phyloP scores from a whole-genome alignment of 2,888 invertebrate species.

The Tenthredo mesomela region DNA sequence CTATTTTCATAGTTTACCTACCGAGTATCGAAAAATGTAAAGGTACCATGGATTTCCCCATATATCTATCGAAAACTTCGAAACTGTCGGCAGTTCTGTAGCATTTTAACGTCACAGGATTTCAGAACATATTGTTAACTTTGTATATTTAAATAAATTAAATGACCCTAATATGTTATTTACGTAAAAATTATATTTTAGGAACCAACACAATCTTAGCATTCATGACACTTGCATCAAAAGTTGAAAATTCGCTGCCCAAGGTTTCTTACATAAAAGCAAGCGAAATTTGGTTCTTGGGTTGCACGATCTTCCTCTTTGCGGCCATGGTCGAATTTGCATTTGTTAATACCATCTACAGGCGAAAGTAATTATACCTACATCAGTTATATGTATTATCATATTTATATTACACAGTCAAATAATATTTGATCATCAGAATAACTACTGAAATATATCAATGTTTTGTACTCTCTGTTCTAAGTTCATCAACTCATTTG shows the following conservation, averaged over 20 bases:
- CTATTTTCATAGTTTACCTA: no score
- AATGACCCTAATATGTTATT: background rate
- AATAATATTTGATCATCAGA: background rate
- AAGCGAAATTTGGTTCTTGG: slow-evolving; percentile 94
- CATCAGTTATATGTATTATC: no score
- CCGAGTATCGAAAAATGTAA: no score
- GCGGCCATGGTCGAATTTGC: slow-evolving; percentile 93
- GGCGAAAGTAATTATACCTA: slow-evolving; percentile 84
- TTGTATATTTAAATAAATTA: background rate
- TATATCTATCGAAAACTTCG: background rate
- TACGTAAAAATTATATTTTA: slow-evolving; percentile 71
- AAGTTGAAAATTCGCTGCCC: slow-evolving; percentile 90
- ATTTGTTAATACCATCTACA: slow-evolving; percentile 93
- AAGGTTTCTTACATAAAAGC: slow-evolving; percentile 95
- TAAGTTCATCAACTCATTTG: slow-evolving; percentile 11
- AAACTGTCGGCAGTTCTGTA: background rate
- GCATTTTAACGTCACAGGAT: background rate
- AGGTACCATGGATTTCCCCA: no score
- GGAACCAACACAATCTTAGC: slow-evolving; percentile 93
- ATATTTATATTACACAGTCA: background rate
- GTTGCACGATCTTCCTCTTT: slow-evolving; percentile 91
- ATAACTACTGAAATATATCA: background rate
- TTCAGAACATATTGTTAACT: background rate
- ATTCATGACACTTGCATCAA: slow-evolving; percentile 92
- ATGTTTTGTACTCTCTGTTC: background rate